Evolutionary conservation across 1,140 invertebrate genomes (phyloP).

Genomic region (Pogonognathellus flavescens): DNA sequence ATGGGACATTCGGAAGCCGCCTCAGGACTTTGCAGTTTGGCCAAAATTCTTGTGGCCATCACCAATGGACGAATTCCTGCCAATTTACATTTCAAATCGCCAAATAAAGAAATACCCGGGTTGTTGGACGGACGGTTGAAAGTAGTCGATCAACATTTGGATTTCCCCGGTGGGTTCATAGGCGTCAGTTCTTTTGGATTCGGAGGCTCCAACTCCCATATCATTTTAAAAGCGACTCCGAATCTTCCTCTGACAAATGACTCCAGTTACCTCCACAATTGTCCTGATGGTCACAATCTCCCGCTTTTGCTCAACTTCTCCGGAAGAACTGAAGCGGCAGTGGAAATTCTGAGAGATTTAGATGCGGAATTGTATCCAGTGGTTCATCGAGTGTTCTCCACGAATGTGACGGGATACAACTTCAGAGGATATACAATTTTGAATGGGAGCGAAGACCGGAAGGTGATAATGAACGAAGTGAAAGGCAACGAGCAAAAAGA

Average conservation of each 20-base stretch:
- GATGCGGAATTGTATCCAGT: not conserved
- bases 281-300: not conserved
- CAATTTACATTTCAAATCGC: slow-evolving; percentile 75
- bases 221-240: slow-evolving; percentile 3
- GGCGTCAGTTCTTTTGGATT: slow-evolving; percentile 17
- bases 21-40: slow-evolving; percentile 85
- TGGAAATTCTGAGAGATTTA: not conserved
- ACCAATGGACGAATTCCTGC: slow-evolving; percentile 72
- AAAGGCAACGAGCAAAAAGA: slow-evolving; percentile 7
- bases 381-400: not conserved
- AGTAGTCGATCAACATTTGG: slow-evolving; percentile 65
- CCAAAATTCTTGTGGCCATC: slow-evolving; percentile 80
- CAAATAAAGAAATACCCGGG: slow-evolving; percentile 78
- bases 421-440: slow-evolving; percentile 48
- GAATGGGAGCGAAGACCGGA: not conserved
- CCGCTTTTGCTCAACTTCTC: not conserved
- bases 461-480: not conserved
- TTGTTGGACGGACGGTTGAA: slow-evolving; percentile 77
- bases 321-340: not conserved
- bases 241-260: not conserved
- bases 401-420: not conserved
- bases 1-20: slow-evolving; percentile 93
- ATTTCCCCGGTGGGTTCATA: slow-evolving; percentile 67
- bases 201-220: slow-evolving; percentile 14
- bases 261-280: not conserved